Base-by-base conservation (phyloP, 2,113 vertebrate genomes). In the Salvelinus sp. region DNA sequence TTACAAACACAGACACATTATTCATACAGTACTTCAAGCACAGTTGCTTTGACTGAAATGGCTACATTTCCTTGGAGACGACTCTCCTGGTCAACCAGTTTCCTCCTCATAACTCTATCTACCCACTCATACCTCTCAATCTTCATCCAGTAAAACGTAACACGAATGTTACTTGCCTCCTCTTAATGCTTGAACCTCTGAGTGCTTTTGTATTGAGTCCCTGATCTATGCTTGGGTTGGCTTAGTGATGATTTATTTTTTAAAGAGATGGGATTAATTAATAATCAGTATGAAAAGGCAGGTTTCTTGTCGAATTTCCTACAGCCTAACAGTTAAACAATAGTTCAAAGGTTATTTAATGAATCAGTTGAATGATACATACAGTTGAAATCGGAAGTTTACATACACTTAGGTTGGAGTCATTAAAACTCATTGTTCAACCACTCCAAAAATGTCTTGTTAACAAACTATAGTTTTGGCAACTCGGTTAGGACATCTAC, bases 1-100 rank as follows among this genome's bases (percentile, higher is more conserved):
- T 65, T 62, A 64, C 47, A 70, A 84, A 76, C 74, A 69, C 71
- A 27, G 38, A 25, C 64, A 10, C 16, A 14, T 25, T 30, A 5
- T 66, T 27, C 27, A 14, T 57, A 44, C 38, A 44, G 38, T 44
- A 57, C 16, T 57, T 57, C 13, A 57, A 57, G 16, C 18, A 57
- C 18, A 57, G 18, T 18, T 57, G 38, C 38, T 10, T 10, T 44
- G 38, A 63, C 62, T 7, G 9, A 63, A 25, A 50, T 44, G 72
- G 64, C 62, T 64, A 44, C 50, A 50, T 60, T 63, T 23, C 75
- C 69, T 70, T 62, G 3, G 77, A 64, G 57, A 71, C 23, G 38
- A 10, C 38, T 44, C 38, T 44, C 38, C 38, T 44, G 7, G 38
- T 7, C 27, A 38, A 9, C 20, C 62, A 18, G 6, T 23, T 63